Percentiles rank a stretch among this genome's conserved stretches.
Evolutionary conservation across 2,113 vertebrate genomes (phyloP).

Genomic region (Alaudala cheleensis): DNA sequence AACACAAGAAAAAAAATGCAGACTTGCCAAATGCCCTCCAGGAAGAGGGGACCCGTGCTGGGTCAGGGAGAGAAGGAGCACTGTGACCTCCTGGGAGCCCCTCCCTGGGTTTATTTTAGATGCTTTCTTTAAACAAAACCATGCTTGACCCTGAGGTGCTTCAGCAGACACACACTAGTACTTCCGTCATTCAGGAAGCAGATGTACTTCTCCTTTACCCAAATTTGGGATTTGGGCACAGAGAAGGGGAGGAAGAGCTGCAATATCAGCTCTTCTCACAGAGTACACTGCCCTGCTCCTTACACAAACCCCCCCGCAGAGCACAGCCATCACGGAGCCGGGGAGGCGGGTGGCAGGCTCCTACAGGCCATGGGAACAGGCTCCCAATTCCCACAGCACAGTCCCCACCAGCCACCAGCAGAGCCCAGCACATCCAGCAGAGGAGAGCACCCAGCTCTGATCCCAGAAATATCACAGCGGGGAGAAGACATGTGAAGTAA

Average conservation of each 20-base stretch:
- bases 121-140: slow-evolving; percentile 52
- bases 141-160: slow-evolving; percentile 3
- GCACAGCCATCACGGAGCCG: not conserved
- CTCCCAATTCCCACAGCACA: not conserved
- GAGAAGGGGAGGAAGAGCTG: not conserved
- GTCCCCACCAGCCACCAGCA: not conserved
- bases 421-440: not conserved
- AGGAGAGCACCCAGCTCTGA: not conserved
- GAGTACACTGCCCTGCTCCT: not conserved
- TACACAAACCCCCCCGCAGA: rapidly evolving
- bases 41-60: not conserved
- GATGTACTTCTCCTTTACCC: not conserved
- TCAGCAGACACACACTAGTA: not conserved
- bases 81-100: slow-evolving; percentile 1
- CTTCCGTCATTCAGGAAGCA: not conserved
- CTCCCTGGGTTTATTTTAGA: slow-evolving; percentile 16
- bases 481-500: not conserved
- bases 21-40: not conserved
- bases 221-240: slow-evolving; percentile 16
- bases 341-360: rapidly evolving
- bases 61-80: not conserved
- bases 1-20: slow-evolving; percentile 38
- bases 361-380: not conserved
- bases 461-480: rapidly evolving
- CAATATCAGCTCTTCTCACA: not conserved